A percentile compares a stretch with the other conserved stretches of the same genome.
phyloP scores from a whole-genome alignment of 2,888 invertebrate genomes.

The Pilophorus perplexus region DNA sequence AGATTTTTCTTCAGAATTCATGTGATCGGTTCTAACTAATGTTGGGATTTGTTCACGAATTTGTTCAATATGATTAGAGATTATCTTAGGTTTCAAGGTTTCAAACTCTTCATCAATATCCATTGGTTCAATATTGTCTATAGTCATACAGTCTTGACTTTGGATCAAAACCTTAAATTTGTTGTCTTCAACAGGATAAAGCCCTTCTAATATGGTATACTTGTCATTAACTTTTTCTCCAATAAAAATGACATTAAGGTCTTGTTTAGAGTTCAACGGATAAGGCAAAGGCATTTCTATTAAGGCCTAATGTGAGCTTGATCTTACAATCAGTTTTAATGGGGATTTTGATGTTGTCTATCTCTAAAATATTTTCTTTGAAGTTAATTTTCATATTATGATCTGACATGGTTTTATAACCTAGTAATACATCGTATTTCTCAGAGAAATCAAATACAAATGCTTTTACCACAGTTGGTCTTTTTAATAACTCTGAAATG shows the following conservation, averaged over 20 bases:
- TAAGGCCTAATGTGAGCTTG: not conserved
- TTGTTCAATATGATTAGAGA: too few species aligned
- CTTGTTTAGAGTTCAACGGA: too few species aligned
- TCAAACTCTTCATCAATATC: constrained; percentile 12
- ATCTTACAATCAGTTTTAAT: not conserved
- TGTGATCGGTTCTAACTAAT: constrained; percentile 14
- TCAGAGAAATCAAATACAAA: too few species aligned
- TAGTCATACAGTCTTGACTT: constrained; percentile 5
- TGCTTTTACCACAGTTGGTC: not conserved
- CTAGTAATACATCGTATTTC: too few species aligned
- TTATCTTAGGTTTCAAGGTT: not conserved
- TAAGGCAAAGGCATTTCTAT: not conserved
- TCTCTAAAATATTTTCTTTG: too few species aligned
- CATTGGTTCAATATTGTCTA: constrained; percentile 4
- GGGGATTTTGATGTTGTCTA: too few species aligned
- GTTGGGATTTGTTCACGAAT: too few species aligned
- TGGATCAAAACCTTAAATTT: not conserved
- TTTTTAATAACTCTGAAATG: too few species aligned
- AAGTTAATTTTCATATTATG: too few species aligned
- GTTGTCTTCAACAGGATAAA: not conserved
- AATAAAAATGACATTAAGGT: not conserved
- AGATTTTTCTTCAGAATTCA: constrained; percentile 6
- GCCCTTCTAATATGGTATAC: not conserved
- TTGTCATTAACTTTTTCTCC: not conserved
- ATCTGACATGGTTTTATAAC: too few species aligned